Base-by-base conservation (phyloP, 2,888 invertebrate genomes). In the Drosophila colorata region DNA sequence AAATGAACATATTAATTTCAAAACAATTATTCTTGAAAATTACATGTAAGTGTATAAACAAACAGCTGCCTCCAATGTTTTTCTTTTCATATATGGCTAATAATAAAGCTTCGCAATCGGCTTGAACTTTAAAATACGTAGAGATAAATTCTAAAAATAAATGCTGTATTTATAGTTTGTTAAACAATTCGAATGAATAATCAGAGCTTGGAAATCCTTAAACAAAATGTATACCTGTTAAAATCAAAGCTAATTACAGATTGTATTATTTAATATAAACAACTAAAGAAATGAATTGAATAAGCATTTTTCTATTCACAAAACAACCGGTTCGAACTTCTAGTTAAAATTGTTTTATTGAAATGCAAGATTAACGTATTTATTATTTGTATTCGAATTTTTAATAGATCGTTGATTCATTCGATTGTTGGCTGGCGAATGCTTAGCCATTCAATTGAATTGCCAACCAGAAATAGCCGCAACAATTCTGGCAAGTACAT, bases 401-500 rank as follows among this genome's bases (percentile, higher is more conserved):
- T 56, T 38, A 55, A 61, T 55, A 41, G 31, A 20, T 20, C 25
- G 37, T 43, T 38, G 51, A 52, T 43, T 58, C 46, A 47, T 23
- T 28, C 33, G 37, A n/a, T n/a, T 37, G n/a, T 37, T 14, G 28
- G 9, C 9, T 14, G 28, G 9, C 9, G 9, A 28, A 28, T 28
- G 8, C 28, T 28, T 28, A 9, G 9, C 28, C 28, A 9, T 9
- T 9, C 28, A 28, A 20, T 35, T 35, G 4, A 37, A 20, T 33
- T 33, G 47, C 53, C 41, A 43, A 18, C 53, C 28, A 9, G 28
- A 28, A 66, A 61, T 44, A 61, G 55, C 55, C 14, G 6, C 11
- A 48, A 48, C 53, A 48, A 33, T 61, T 60, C 38, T 25, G 33
- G 37, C 61, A 47, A 63, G 20, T 68, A 57, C 9, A 59, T 69